phyloP scores from a whole-genome alignment of 2,113 vertebrate genomes.

The Spea bombifrons region DNA sequence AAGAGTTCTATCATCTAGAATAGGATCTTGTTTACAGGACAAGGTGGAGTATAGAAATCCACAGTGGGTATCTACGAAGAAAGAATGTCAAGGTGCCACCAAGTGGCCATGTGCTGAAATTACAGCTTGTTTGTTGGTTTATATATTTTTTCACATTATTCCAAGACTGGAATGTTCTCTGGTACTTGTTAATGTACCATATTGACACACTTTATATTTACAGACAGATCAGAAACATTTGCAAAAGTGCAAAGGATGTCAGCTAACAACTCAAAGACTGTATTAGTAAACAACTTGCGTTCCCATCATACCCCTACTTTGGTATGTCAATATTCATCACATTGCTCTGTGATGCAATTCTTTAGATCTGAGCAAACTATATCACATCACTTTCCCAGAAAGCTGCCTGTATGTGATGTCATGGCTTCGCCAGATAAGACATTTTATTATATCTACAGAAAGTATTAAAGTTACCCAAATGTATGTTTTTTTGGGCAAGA shows the following conservation, averaged over 20 bases:
- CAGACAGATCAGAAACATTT: neutral
- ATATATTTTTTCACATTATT: neutral
- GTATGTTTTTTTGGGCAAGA: no score
- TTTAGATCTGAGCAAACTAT: neutral
- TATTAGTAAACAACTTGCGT: neutral
- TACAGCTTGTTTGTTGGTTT: conserved; percentile 36
- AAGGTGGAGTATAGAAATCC: conserved; percentile 15
- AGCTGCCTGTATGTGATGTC: no score
- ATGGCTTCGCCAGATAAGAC: no score
- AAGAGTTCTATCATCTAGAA: conserved; percentile 29
- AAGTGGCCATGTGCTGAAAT: neutral
- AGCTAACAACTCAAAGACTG: no score
- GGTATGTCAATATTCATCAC: neutral
- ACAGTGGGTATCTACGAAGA: neutral
- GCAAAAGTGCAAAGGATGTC: no score
- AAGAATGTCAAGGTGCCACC: neutral
- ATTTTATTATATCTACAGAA: no score
- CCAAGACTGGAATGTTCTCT: conserved; percentile 14
- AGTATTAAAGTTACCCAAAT: no score
- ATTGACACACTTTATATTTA: neutral
- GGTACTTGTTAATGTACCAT: neutral
- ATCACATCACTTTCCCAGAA: no score
- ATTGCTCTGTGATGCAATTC: neutral
- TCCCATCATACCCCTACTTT: no score
- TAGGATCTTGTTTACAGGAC: conserved; percentile 33